Conservation (phyloP, 2,797 vertebrate genomes). For the Cuniculus paca region DNA sequence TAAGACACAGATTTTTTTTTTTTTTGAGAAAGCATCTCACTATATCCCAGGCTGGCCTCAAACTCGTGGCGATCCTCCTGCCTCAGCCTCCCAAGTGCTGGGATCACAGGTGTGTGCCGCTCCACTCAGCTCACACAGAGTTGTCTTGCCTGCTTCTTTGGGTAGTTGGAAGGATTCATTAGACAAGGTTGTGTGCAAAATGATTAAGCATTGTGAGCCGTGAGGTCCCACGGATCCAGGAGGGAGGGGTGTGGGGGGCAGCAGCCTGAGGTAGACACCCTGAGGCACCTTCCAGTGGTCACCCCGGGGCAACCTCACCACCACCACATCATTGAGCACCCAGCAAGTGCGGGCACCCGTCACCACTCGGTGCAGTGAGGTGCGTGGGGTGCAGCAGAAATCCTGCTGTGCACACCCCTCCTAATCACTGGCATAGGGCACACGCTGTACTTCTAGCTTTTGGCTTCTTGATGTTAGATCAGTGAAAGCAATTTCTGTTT, state of each 20-base stretch:
- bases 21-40: not conserved
- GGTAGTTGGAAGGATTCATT: not conserved
- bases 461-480: slow-evolving; percentile 64
- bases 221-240: not conserved
- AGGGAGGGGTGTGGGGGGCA: not conserved
- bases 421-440: slow-evolving; percentile 20
- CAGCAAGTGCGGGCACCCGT: accelerated
- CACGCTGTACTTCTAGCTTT: slow-evolving; percentile 47
- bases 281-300: not conserved
- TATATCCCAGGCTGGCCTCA: not conserved
- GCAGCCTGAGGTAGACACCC: not conserved
- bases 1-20: not conserved
- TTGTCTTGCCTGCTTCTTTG: not conserved
- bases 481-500: slow-evolving; percentile 51
- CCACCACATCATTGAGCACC: not conserved
- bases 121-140: not conserved
- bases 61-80: not conserved
- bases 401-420: not conserved
- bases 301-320: not conserved
- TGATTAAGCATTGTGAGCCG: not conserved
- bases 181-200: not conserved
- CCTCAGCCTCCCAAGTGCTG: not conserved
- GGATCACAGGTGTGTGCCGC: not conserved
- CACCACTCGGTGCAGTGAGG: not conserved
- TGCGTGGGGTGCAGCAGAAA: not conserved